Percentiles rank a stretch among this genome's conserved stretches.
Evolutionary conservation across 1,140 invertebrate species (phyloP).

Genomic region (Polyergus mexicanus): DNA sequence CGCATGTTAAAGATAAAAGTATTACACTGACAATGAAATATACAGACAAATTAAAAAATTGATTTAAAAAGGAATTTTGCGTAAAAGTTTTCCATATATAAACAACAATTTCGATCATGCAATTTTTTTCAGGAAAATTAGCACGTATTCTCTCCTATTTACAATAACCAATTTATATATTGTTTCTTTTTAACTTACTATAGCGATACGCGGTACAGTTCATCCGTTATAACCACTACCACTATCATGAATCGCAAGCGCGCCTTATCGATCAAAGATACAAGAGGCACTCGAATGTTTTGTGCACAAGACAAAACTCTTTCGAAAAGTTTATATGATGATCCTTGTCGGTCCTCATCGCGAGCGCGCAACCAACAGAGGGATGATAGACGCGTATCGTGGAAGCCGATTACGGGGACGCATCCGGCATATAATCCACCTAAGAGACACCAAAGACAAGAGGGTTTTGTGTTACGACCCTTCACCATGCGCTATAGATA

Average conservation of each 20-base stretch:
- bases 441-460: conserved; percentile 45
- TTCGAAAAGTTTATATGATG: conserved; percentile 57
- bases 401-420: conserved; percentile 43
- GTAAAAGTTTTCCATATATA: background rate
- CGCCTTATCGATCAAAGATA: conserved; percentile 37
- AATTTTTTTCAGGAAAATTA: conserved; percentile 4
- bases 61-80: background rate
- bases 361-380: background rate
- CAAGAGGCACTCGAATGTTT: conserved; percentile 50
- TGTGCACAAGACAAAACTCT: conserved; percentile 52
- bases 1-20: background rate
- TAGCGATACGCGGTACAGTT: background rate
- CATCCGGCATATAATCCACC: conserved; percentile 54
- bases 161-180: conserved; percentile 5
- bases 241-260: conserved; percentile 25
- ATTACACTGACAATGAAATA: too few relatives aligned
- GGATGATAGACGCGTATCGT: conserved; percentile 37
- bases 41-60: background rate
- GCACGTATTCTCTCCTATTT: background rate
- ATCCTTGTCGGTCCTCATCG: conserved; percentile 17
- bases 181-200: background rate
- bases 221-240: background rate
- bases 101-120: background rate
- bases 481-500: conserved; percentile 31
- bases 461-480: conserved; percentile 50